Base-by-base conservation (phyloP, 1,140 invertebrate species). In the Triops cancriformis region DNA sequence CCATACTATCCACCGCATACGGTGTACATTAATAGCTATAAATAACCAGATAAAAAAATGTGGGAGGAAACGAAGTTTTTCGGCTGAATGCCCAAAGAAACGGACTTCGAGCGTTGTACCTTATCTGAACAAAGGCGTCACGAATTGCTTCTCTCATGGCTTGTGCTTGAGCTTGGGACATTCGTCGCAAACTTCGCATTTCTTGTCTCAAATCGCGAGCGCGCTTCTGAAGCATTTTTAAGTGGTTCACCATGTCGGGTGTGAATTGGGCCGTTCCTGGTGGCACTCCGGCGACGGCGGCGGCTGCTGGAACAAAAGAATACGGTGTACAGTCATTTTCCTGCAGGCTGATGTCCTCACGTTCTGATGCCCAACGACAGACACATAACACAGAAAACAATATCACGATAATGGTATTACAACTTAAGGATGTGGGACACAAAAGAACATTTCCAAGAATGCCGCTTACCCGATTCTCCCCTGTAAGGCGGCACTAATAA, bases 101-200 rank as follows among this genome's bases (percentile, higher is more conserved):
- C 2, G 7, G 31, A 37, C 7, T 37, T 37, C 31, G 31, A 11
- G 51, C 51, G 2, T 64, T 10, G 31, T 80, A 88, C 88, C 88
- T 89, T 79, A 95, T 94, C 77, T 93, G 92, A 78, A 94, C 91
- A 81, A 94, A 94, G 11, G 94, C 92, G 79, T 97, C 95, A 79
- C 93, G 89, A 76, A 98, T 94, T 77, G 94, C 91, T 83, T 98
- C 95, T 43, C 93, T 88, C 78, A 98, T 93, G 26, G 93, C 91
- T 77, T 95, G 93, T 0, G 94, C 92, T 83, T 98, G 95, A 0
- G 94, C 89, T 83, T 97, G 92, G 2, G 96, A 96, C 83, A 96
- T 91, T 18, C 95, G 88, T 3, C 95, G 87, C 27, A 98, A 85
- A 82, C 94, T 94, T 78, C 92, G 88, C 77, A 98, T 91, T 86